A percentile compares a stretch with the other conserved stretches of the same genome.
Evolutionary conservation across 1,140 invertebrate species (phyloP).

Genomic region (Drosophila quadrilineata): DNA sequence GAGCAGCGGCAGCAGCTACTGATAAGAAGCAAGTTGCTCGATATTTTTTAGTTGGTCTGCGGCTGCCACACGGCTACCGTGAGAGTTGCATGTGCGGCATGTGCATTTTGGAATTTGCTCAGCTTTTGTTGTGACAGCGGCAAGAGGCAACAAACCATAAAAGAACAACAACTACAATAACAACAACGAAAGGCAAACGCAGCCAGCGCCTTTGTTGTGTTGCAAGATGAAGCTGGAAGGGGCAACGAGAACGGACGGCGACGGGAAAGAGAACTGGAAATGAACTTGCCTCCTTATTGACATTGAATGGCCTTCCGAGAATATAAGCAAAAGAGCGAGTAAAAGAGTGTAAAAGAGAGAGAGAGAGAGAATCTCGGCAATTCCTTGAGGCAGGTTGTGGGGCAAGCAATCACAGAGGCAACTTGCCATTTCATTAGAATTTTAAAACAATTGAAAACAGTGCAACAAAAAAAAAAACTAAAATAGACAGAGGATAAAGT

Average conservation of each 20-base stretch:
- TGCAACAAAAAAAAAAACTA: neutral
- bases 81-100: constrained; percentile 46
- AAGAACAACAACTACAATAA: neutral
- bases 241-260: too few relatives aligned
- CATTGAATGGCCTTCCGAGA: constrained; percentile 25
- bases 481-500: neutral
- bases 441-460: neutral
- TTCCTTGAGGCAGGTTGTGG: constrained; percentile 31
- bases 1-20: constrained; percentile 47
- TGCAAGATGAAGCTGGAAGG: constrained; percentile 2
- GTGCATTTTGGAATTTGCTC: constrained; percentile 51
- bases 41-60: neutral
- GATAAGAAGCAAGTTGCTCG: constrained; percentile 45
- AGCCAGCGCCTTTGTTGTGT: constrained; percentile 22
- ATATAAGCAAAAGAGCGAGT: too few relatives aligned
- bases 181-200: constrained; percentile 5
- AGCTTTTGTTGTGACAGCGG: constrained; percentile 44
- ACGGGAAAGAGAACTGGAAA: too few relatives aligned
- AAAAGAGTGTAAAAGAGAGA: too few relatives aligned
- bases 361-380: too few relatives aligned
- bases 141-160: too few relatives aligned
- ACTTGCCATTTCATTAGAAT: neutral
- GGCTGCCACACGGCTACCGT: constrained; percentile 41
- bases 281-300: constrained; percentile 28
- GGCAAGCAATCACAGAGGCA: constrained; percentile 9